Base-by-base conservation (phyloP, 2,113 vertebrate species). In the Carollia perspicillata region DNA sequence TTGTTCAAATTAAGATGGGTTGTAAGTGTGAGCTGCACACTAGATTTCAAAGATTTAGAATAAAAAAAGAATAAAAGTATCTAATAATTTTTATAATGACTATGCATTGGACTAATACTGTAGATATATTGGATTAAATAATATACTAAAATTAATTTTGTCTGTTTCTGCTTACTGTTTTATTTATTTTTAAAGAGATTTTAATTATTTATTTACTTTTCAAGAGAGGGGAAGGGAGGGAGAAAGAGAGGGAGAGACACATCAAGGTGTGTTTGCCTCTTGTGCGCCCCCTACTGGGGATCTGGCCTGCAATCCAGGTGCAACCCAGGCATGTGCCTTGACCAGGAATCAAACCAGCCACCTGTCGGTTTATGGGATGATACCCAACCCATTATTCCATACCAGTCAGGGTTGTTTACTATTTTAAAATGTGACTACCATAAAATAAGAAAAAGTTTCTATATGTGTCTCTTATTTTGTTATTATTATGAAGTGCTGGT, bases 391-490 rank as follows among this genome's bases (percentile, higher is more conserved):
- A 63, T 28, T 30, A 14, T 30, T 28, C 60, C 60, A 30, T 30
- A 63, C 60, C 28, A 63, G 60, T 63, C 60, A 30, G 60, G 9
- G 26, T 60, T 80, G 18, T 65, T 89, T 69, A n/a, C 22, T 37
- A 40, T 86, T 95, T 87, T 51, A 81, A 93, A 93, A 81, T 53
- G n/a, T 89, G 65, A 42, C 78, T 71, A 33, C 33, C 17, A 37
- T 42, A 49, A 90, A 74, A 68, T 28, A 17, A 18, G 1, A 22
- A 23, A 2, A 40, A n/a, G 5, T 71, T 84, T 92, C 26, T 72
- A 6, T 51, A 66, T 22, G 44, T 33, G 58, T 30, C 22, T 51
- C 28, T 30, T 23, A n/a, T 88, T 88, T 84, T 75, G 60, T 63
- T 90, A 69, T 40, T 47, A 8, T 60, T 85, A 65, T 55, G 23